These are phyloP conservation scores for Vulpes ferrilata DNA, from an alignment of 2,113 vertebrate genomes.

Conservation along the genomic window DNA sequence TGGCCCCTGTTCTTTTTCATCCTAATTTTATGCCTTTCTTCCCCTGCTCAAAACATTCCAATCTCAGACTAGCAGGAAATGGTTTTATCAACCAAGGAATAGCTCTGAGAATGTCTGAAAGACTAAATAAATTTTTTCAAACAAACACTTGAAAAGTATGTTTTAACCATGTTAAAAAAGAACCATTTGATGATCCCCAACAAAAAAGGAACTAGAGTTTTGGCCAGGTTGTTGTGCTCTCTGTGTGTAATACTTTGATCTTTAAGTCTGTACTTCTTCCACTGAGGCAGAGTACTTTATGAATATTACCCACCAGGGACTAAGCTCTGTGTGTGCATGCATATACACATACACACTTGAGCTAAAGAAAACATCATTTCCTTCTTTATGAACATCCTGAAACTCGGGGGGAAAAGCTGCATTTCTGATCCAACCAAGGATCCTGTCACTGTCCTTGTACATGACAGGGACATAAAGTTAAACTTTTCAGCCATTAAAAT, in stretches of 20 bases:
- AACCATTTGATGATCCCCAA: slow-evolving; percentile 28
- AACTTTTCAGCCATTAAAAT: slow-evolving; percentile 42
- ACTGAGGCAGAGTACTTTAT: slow-evolving; percentile 16
- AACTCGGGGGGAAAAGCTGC: slow-evolving; percentile 6
- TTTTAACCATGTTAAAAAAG: slow-evolving; percentile 48
- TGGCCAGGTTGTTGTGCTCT: background rate
- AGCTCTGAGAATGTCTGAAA: slow-evolving; percentile 44
- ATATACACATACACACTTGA: background rate
- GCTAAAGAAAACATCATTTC: slow-evolving; percentile 53
- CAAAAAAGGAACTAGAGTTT: slow-evolving; percentile 27
- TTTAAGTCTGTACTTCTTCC: slow-evolving; percentile 22
- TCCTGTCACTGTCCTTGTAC: slow-evolving; percentile 15
- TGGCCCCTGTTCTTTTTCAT: background rate
- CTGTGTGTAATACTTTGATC: slow-evolving; percentile 55
- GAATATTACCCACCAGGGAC: background rate
- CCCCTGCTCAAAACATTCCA: background rate
- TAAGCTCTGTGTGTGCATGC: background rate
- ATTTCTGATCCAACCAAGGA: slow-evolving; percentile 37
- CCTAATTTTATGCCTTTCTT: slow-evolving; percentile 39
- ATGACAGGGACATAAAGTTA: background rate
- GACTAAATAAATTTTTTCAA: slow-evolving; percentile 41
- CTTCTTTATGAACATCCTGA: slow-evolving; percentile 8
- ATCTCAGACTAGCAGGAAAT: slow-evolving; percentile 29
- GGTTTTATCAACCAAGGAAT: background rate
- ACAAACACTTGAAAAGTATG: slow-evolving; percentile 36